Evolutionary conservation across 2,113 vertebrate species (phyloP).

Genomic region (Phycodurus eques): DNA sequence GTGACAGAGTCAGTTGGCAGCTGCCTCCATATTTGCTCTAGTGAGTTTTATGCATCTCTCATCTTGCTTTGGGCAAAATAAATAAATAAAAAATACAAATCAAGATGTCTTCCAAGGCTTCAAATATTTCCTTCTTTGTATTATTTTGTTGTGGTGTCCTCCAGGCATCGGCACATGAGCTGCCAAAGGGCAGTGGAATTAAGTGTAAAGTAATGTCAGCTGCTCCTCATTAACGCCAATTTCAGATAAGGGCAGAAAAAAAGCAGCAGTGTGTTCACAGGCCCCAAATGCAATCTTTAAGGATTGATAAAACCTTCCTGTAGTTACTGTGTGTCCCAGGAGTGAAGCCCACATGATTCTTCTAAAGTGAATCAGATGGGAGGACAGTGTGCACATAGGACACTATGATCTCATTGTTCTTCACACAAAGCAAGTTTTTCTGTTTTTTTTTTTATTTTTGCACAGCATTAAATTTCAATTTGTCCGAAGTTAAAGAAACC

Average conservation of each 20-base stretch:
- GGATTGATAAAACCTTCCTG: neutral
- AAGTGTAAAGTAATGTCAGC: neutral
- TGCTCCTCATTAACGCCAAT: neutral
- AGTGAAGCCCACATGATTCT: slow-evolving; percentile 35
- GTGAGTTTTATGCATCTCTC: no score
- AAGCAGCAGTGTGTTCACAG: neutral
- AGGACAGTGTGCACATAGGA: slow-evolving; percentile 21
- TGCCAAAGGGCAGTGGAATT: neutral
- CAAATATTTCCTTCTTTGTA: neutral
- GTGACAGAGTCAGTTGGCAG: no score
- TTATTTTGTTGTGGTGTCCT: neutral
- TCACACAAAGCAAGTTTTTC: neutral
- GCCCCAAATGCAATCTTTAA: neutral
- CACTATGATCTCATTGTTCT: neutral
- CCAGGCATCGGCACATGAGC: neutral
- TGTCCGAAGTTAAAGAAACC: neutral
- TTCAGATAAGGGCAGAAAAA: neutral
- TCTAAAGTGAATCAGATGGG: slow-evolving; percentile 45
- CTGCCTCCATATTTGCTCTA: no score
- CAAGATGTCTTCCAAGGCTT: neutral
- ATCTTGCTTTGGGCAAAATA: no score
- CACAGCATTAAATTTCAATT: neutral
- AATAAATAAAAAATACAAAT: no score
- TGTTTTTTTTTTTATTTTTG: neutral
- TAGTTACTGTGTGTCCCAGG: slow-evolving; percentile 4